phyloP scores from a whole-genome alignment of 2,797 vertebrate genomes.

The Brachymystax lenok region DNA sequence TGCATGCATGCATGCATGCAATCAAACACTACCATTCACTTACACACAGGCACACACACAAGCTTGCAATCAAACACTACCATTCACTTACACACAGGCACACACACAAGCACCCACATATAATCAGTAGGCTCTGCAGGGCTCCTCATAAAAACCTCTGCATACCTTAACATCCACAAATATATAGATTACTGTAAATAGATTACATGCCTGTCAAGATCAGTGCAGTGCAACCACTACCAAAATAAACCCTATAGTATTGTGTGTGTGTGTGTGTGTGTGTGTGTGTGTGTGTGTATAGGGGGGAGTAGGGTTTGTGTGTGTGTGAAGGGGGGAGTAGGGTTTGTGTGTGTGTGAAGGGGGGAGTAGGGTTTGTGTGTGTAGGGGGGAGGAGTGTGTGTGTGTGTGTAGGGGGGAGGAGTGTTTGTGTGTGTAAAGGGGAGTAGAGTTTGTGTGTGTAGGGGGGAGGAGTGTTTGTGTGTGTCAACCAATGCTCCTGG shows the following conservation, averaged over 20 bases:
- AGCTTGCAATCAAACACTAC: not conserved
- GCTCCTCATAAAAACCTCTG: not conserved
- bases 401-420: too few species aligned
- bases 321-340: too few species aligned
- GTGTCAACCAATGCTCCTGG: too few species aligned
- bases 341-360: too few species aligned
- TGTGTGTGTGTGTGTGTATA: not conserved
- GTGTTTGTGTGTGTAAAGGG: too few species aligned
- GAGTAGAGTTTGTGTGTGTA: too few species aligned
- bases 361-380: too few species aligned
- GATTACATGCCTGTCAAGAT: conserved; percentile 4
- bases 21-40: not conserved
- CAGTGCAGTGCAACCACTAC: too few species aligned
- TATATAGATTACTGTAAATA: not conserved
- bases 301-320: too few species aligned
- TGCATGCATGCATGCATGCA: not conserved
- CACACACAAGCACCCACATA: not conserved
- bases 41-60: not conserved
- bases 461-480: too few species aligned
- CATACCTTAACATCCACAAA: not conserved
- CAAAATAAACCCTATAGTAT: not conserved
- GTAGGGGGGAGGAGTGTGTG: too few species aligned
- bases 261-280: not conserved
- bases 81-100: not conserved
- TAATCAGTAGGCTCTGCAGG: not conserved